Percentiles rank a stretch among this genome's conserved stretches.
phyloP scores from a whole-genome alignment of 1,140 invertebrate species.

The Anoplophora glabripennis region DNA sequence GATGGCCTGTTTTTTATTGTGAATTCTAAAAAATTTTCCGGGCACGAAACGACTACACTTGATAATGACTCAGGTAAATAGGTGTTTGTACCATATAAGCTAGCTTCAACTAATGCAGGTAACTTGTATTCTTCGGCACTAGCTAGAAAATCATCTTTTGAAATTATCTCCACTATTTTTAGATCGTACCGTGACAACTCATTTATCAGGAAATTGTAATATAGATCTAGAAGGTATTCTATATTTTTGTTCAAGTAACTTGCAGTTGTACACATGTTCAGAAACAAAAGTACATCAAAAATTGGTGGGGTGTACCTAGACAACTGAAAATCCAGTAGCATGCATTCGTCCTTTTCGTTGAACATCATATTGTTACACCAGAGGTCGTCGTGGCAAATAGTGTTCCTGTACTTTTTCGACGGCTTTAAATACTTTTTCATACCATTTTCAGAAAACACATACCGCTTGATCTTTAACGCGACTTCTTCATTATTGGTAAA shows the following conservation, averaged over 20 bases:
- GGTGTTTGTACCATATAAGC: constrained; percentile 9
- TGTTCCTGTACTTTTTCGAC: background rate
- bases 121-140: constrained; percentile 5
- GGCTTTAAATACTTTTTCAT: background rate
- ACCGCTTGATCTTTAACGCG: background rate
- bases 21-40: background rate
- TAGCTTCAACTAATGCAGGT: constrained; percentile 7
- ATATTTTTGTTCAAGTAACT: background rate
- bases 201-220: background rate
- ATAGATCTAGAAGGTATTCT: background rate
- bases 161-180: background rate
- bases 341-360: constrained; percentile 12
- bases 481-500: background rate
- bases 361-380: constrained; percentile 19
- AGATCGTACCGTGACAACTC: background rate
- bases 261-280: constrained; percentile 1
- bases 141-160: constrained; percentile 1
- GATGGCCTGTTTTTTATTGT: background rate
- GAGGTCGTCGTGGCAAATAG: constrained; percentile 6
- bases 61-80: constrained; percentile 5
- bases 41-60: background rate
- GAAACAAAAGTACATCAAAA: constrained; percentile 8
- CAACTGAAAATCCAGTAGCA: constrained; percentile 17
- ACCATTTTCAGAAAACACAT: background rate
- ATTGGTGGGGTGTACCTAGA: constrained; percentile 16